Percentiles rank a stretch among this genome's conserved stretches.
phyloP scores from a whole-genome alignment of 2,888 invertebrate species.

The Bursaphelenchus okinawaensis region DNA sequence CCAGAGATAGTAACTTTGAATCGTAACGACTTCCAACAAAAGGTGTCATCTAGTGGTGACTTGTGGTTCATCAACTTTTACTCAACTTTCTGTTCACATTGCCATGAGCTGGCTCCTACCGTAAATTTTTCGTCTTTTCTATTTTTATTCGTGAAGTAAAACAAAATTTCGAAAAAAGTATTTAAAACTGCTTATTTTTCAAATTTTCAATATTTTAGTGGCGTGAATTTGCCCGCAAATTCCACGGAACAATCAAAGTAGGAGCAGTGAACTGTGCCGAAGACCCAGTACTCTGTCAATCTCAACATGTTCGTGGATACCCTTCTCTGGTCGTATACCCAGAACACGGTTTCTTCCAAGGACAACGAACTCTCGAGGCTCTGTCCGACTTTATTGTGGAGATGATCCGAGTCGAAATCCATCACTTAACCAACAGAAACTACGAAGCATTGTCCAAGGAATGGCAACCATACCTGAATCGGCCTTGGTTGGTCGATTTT shows the following conservation, averaged over 20 bases:
- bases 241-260: constrained; percentile 74
- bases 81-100: constrained; percentile 78
- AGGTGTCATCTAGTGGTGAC: constrained; percentile 65
- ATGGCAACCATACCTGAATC: constrained; percentile 36
- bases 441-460: constrained; percentile 35
- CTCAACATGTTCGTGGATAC: constrained; percentile 71
- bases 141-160: neutral
- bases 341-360: constrained; percentile 65
- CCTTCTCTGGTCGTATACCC: constrained; percentile 73
- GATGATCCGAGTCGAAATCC: constrained; percentile 61
- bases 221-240: constrained; percentile 72
- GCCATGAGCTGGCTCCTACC: constrained; percentile 74
- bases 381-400: constrained; percentile 68
- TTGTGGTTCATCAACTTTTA: constrained; percentile 83
- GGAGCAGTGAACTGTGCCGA: constrained; percentile 84
- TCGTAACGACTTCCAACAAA: constrained; percentile 67
- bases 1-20: constrained; percentile 73
- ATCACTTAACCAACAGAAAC: constrained; percentile 40
- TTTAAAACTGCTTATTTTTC: neutral
- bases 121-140: constrained; percentile 53
- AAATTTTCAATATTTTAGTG: constrained; percentile 62
- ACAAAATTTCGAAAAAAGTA: neutral
- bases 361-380: constrained; percentile 65
- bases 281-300: constrained; percentile 73
- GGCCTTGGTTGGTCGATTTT: constrained; percentile 64